Evolutionary conservation across 2,113 vertebrate genomes (phyloP), one percentile per base, ranked within the genome.

Genomic region (Carlito syrichta): DNA sequence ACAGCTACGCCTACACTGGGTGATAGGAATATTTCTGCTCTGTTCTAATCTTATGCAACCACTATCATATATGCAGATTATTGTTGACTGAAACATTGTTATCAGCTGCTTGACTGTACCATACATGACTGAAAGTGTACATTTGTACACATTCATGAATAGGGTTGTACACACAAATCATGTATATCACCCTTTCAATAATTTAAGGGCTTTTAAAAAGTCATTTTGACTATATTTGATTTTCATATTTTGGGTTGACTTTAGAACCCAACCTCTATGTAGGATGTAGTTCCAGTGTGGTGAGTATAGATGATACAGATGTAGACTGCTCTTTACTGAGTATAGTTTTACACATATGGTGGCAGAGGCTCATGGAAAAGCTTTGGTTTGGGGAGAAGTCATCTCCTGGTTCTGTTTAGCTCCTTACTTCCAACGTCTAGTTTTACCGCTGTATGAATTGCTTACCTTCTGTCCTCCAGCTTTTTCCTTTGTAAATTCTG

Each of bases 401-500:
- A 20, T 78, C 52, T 76, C 43, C 25, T 90, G 10, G 32, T 89
- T 93, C 86, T 95, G 3, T 9, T 71, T 68, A 30, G 73, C 5
- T 79, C 86, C n/a, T 77, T 63, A 50, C 50, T 74, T 19, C 30
- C 4, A 83, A 60, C 38, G 89, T 38, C 3, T 40, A 35, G 52
- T 83, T 78, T 92, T 91, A 54, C 45, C 83, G 40, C 43, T 43
- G 74, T 77, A 73, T 69, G 77, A 82, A 71, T 43, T n/a, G 6
- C 50, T 82, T 92, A 77, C 81, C 54, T 91, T 86, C 30, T 77
- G 52, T 88, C 81, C 58, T 71, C 54, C 5, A 82, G 78, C 35
- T 22, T 88, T 88, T 90, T 86, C 45, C 40, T 69, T 56, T 74
- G 68, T 86, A 92, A 77, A 94, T 89, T 95, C 56, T 93, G 86